Conservation (phyloP, 2,888 invertebrate genomes). For the Polyploca ridens region DNA sequence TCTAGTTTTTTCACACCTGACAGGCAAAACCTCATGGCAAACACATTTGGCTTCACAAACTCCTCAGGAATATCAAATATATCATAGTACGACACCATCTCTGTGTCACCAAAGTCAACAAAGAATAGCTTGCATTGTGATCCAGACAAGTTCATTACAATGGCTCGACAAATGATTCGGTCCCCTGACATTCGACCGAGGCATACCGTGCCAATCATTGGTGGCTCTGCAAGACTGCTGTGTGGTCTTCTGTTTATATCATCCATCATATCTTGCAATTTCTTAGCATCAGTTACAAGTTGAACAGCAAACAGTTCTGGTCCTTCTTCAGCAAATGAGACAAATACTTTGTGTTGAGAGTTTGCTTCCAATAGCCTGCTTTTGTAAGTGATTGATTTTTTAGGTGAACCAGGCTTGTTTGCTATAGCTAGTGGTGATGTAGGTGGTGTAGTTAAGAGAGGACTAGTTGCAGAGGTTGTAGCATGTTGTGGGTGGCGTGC, state of each 20-base stretch:
- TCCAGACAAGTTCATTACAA: conserved; percentile 89
- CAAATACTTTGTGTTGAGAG: conserved; percentile 87
- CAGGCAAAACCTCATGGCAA: conserved; percentile 90
- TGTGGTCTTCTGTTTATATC: conserved; percentile 87
- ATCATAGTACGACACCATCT: conserved; percentile 88
- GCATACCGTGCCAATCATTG: conserved; percentile 90
- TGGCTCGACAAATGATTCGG: conserved; percentile 89
- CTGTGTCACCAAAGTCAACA: conserved; percentile 92
- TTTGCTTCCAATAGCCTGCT: conserved; percentile 73
- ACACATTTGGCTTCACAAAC: conserved; percentile 88
- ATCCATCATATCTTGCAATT: conserved; percentile 88
- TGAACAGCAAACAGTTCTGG: conserved; percentile 92
- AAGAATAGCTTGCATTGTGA: conserved; percentile 91
- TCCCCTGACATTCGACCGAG: conserved; percentile 89
- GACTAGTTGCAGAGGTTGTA: conserved; percentile 22
- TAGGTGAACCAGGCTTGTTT: conserved; percentile 59
- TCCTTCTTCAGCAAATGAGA: conserved; percentile 92
- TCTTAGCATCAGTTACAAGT: conserved; percentile 84
- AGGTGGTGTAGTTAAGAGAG: conserved; percentile 34
- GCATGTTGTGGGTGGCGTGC: conserved; percentile 64
- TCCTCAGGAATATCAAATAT: conserved; percentile 91
- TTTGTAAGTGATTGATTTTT: conserved; percentile 82
- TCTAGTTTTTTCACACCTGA: conserved; percentile 88
- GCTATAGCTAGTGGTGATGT: conserved; percentile 30
- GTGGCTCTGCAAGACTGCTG: conserved; percentile 86